Percentiles rank a stretch among this genome's conserved stretches.
Evolutionary conservation across 2,888 invertebrate species (phyloP).

Genomic region (Hyppa rectilinea): DNA sequence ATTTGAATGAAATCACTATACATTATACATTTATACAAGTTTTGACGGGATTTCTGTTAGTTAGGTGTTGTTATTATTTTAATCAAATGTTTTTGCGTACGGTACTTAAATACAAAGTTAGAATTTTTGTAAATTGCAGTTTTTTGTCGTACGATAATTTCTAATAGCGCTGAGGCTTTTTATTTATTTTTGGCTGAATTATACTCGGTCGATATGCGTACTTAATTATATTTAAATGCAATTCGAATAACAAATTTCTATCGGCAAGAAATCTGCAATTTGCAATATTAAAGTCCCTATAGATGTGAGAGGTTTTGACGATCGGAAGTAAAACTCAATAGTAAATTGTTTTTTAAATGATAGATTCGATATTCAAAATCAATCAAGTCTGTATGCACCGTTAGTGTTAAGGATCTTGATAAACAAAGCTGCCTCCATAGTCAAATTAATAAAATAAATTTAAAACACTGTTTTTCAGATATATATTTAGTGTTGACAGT

Average conservation of each 20-base stretch:
- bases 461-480: conserved; percentile 29
- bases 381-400: conserved; percentile 4
- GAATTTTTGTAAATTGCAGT: conserved; percentile 26
- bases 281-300: conserved; percentile 11
- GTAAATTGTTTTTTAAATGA: background rate
- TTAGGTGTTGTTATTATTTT: conserved; percentile 55
- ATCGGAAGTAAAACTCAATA: background rate
- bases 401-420: conserved; percentile 42
- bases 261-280: conserved; percentile 29
- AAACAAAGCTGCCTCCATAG: conserved; percentile 63
- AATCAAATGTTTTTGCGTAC: conserved; percentile 31
- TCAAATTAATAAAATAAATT: conserved; percentile 20
- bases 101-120: conserved; percentile 58
- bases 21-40: conserved; percentile 51
- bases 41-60: conserved; percentile 39
- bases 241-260: background rate
- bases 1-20: conserved; percentile 26
- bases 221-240: conserved; percentile 14
- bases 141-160: conserved; percentile 24
- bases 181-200: conserved; percentile 49
- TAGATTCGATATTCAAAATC: conserved; percentile 11
- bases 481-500: conserved; percentile 40
- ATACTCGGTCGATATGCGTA: conserved; percentile 35
- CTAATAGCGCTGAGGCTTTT: conserved; percentile 43
- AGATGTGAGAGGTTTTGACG: conserved; percentile 1